A percentile compares a stretch with the other conserved stretches of the same genome.
phyloP scores from a whole-genome alignment of 2,888 invertebrate species.

The Liopterus haemorrhoidalis region DNA sequence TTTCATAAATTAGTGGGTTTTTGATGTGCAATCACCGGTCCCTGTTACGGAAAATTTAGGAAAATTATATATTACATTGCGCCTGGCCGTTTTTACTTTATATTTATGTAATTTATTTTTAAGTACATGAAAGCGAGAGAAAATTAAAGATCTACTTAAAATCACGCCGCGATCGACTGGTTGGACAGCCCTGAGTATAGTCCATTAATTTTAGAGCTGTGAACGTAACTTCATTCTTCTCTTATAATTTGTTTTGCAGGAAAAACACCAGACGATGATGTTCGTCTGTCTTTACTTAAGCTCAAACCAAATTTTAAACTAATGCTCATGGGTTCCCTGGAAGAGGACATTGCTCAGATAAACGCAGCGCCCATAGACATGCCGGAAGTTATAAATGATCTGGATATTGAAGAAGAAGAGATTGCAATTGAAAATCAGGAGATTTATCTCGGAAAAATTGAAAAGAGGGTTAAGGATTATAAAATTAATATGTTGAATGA shows the following conservation, averaged over 20 bases:
- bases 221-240: no score
- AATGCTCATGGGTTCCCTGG: slow-evolving; percentile 96
- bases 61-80: no score
- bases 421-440: slow-evolving; percentile 61
- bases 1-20: no score
- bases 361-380: slow-evolving; percentile 72
- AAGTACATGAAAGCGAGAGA: no score
- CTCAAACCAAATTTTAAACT: slow-evolving; percentile 84
- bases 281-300: slow-evolving; percentile 66
- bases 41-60: no score
- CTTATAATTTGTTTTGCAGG: slow-evolving; percentile 50
- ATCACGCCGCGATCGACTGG: no score
- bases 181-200: no score
- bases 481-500: slow-evolving; percentile 76
- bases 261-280: slow-evolving; percentile 76
- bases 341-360: slow-evolving; percentile 83
- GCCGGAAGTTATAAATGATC: slow-evolving; percentile 84
- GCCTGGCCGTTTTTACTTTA: no score
- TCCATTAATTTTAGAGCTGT: no score
- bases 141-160: no score
- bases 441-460: slow-evolving; percentile 72
- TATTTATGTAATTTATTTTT: no score
- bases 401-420: slow-evolving; percentile 86
- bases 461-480: slow-evolving; percentile 76
- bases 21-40: no score